A percentile compares a stretch with the other conserved stretches of the same genome.
Conservation (phyloP, 1,140 invertebrate genomes). For the Drosophila nasuta region DNA sequence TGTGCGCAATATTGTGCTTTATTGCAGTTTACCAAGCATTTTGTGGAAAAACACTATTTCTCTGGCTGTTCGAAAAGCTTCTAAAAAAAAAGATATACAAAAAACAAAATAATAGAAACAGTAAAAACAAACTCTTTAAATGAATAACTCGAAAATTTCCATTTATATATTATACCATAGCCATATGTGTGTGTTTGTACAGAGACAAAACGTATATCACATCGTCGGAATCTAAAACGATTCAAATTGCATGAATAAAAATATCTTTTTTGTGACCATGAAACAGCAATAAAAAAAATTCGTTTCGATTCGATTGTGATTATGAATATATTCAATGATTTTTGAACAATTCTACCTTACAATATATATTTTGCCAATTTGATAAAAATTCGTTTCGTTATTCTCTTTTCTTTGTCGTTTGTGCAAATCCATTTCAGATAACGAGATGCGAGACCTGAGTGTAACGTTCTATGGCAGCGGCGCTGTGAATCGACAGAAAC, state of each 20-base stretch:
- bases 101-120: not conserved
- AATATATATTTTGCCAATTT: conserved; percentile 7
- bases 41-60: conserved; percentile 45
- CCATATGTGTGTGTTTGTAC: not conserved
- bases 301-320: conserved; percentile 7
- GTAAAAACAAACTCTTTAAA: conserved; percentile 32
- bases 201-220: conserved; percentile 1
- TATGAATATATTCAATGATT: conserved; percentile 20
- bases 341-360: conserved; percentile 14
- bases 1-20: conserved; percentile 31
- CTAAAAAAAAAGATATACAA: not conserved
- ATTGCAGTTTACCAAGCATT: conserved; percentile 68
- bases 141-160: conserved; percentile 36
- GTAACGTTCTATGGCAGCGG: conserved; percentile 84
- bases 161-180: conserved; percentile 12
- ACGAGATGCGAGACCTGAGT: conserved; percentile 82
- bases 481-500: conserved; percentile 68
- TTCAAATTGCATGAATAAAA: conserved; percentile 48
- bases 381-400: conserved; percentile 28
- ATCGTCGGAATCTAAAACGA: conserved; percentile 26
- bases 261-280: conserved; percentile 16
- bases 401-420: not conserved
- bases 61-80: conserved; percentile 40
- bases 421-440: conserved; percentile 69
- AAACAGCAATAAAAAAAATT: not conserved